These are phyloP conservation scores for Halcyon badia DNA, from an alignment of 2,797 vertebrate genomes.

Conservation along the genomic window DNA sequence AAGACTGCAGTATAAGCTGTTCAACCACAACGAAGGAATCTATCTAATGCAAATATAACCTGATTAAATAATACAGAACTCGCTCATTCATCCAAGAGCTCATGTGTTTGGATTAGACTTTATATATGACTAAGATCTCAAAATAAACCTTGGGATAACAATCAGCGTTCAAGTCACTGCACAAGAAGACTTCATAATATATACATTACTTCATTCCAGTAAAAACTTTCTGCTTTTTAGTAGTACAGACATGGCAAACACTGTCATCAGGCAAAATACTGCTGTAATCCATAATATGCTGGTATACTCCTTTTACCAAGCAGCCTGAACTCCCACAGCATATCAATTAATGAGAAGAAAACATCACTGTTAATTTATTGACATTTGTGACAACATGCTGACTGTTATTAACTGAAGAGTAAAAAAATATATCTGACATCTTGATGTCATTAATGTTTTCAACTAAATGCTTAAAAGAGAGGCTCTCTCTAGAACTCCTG, in stretches of 20 bases:
- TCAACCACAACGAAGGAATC: background rate
- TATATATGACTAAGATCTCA: background rate
- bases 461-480: constrained; percentile 45
- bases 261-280: background rate
- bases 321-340: background rate
- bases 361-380: background rate
- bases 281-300: background rate
- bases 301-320: background rate
- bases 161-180: background rate
- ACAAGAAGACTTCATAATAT: background rate
- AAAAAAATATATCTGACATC: background rate
- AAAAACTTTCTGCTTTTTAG: background rate
- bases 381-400: background rate
- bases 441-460: constrained; percentile 6
- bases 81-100: background rate
- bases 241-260: background rate
- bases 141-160: background rate
- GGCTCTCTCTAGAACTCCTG: constrained; percentile 17
- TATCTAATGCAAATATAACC: background rate
- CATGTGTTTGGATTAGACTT: background rate
- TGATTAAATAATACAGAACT: background rate
- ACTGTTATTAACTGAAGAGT: constrained; percentile 28
- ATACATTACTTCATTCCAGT: background rate
- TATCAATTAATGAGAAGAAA: background rate
- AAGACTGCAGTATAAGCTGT: background rate